Evolutionary conservation across 1,140 invertebrate genomes (phyloP).

Genomic region (Pentalonia nigronervosa): DNA sequence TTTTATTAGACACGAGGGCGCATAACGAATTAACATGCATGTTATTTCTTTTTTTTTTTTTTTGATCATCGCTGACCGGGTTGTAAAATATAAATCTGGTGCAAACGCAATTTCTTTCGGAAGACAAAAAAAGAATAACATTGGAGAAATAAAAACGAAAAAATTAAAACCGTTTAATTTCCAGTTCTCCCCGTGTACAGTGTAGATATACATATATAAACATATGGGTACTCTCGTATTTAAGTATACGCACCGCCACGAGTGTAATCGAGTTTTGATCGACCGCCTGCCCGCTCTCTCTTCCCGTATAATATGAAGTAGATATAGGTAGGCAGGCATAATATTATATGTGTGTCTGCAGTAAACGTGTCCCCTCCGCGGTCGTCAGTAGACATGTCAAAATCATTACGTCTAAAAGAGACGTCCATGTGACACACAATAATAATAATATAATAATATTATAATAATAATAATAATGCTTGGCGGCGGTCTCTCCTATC

Average conservation of each 20-base stretch:
- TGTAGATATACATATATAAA: neutral
- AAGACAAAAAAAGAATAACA: neutral
- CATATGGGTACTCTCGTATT: neutral
- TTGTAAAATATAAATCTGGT: neutral
- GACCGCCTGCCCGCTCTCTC: neutral
- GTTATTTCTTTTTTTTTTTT: neutral
- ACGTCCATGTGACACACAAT: slow-evolving; percentile 54
- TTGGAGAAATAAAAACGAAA: neutral
- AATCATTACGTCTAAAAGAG: slow-evolving; percentile 58
- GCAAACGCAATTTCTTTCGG: neutral
- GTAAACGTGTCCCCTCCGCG: neutral
- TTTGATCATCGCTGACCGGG: neutral
- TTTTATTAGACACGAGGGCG: too few relatives aligned
- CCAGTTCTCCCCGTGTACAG: neutral
- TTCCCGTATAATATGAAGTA: neutral
- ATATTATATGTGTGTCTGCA: neutral
- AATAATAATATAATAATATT: slow-evolving; percentile 48
- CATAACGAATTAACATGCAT: too few relatives aligned
- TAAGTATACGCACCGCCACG: neutral
- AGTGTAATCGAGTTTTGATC: slow-evolving; percentile 18
- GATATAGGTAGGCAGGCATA: neutral
- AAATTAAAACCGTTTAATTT: neutral
- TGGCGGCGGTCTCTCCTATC: slow-evolving; percentile 35
- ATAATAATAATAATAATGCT: slow-evolving; percentile 38
- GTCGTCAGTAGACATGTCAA: slow-evolving; percentile 49